Percentiles rank a stretch among this genome's conserved stretches.
phyloP scores from a whole-genome alignment of 2,888 invertebrate genomes.

The Malthinus flaveolus region DNA sequence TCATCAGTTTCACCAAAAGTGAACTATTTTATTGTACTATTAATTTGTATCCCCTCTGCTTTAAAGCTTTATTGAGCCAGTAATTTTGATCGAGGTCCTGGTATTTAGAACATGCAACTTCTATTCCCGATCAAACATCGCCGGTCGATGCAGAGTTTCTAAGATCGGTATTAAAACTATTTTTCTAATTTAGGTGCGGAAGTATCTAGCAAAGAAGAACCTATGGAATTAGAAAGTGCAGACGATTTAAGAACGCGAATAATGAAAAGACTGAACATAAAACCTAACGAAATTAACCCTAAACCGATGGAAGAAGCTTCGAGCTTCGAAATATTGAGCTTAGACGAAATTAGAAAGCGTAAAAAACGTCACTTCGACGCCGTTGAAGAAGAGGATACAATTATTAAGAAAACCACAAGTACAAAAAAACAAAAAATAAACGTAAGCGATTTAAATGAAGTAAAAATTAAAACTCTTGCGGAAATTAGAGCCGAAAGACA shows the following conservation, averaged over 20 bases:
- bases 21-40: background rate
- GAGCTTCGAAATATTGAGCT: constrained; percentile 58
- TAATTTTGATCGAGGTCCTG: too few relatives aligned
- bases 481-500: constrained; percentile 50
- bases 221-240: constrained; percentile 15
- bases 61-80: too few relatives aligned
- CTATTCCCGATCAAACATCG: too few relatives aligned
- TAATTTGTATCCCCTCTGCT: too few relatives aligned
- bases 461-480: constrained; percentile 53
- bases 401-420: background rate
- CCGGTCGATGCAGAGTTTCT: too few relatives aligned
- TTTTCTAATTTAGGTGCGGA: constrained; percentile 12
- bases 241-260: constrained; percentile 46
- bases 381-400: constrained; percentile 7
- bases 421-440: constrained; percentile 23
- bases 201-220: background rate
- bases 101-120: too few relatives aligned
- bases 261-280: constrained; percentile 38
- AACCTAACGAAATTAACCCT: constrained; percentile 22
- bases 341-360: constrained; percentile 55
- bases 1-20: too few relatives aligned
- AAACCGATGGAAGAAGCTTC: constrained; percentile 25
- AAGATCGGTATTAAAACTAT: background rate
- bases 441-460: constrained; percentile 34
- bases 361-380: constrained; percentile 27